Conservation (phyloP, 1,140 invertebrate genomes). For the Pararge aegeria region DNA sequence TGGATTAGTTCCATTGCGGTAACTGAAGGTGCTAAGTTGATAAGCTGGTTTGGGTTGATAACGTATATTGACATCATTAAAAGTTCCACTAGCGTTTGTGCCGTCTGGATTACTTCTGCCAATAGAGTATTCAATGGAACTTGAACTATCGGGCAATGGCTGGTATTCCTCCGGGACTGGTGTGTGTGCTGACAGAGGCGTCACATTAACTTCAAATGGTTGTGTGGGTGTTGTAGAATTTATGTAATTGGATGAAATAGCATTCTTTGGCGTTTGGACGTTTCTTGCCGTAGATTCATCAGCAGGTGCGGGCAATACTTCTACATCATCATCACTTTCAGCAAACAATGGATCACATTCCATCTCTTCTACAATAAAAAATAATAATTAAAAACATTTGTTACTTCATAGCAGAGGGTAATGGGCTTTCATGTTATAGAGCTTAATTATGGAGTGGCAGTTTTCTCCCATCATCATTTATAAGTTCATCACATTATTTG, state of each 20-base stretch:
- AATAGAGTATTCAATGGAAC: slow-evolving; percentile 55
- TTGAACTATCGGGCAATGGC: slow-evolving; percentile 68
- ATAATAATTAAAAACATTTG: slow-evolving; percentile 7
- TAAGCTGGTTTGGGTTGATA: slow-evolving; percentile 62
- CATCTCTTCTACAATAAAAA: slow-evolving; percentile 69
- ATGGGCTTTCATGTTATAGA: too few species aligned
- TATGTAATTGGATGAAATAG: slow-evolving; percentile 63
- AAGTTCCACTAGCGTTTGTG: slow-evolving; percentile 38
- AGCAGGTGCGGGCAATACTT: slow-evolving; percentile 56
- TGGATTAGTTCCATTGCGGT: slow-evolving; percentile 33
- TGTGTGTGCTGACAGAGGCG: slow-evolving; percentile 52
- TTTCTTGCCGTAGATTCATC: slow-evolving; percentile 37
- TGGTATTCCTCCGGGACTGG: slow-evolving; percentile 73
- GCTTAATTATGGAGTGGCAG: too few species aligned
- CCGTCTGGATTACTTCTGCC: slow-evolving; percentile 42
- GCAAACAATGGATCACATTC: slow-evolving; percentile 77
- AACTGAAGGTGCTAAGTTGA: slow-evolving; percentile 49
- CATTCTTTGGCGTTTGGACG: slow-evolving; percentile 47
- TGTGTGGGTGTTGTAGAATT: slow-evolving; percentile 64
- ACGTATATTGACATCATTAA: slow-evolving; percentile 54
- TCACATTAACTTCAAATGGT: slow-evolving; percentile 49
- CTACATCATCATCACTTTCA: slow-evolving; percentile 76
- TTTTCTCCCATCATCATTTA: too few species aligned
- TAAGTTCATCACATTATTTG: too few species aligned
- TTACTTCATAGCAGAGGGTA: slow-evolving; percentile 9